These are phyloP conservation scores for Molossus alvarezi DNA, from an alignment of 2,797 vertebrate species.

Conservation along the genomic window DNA sequence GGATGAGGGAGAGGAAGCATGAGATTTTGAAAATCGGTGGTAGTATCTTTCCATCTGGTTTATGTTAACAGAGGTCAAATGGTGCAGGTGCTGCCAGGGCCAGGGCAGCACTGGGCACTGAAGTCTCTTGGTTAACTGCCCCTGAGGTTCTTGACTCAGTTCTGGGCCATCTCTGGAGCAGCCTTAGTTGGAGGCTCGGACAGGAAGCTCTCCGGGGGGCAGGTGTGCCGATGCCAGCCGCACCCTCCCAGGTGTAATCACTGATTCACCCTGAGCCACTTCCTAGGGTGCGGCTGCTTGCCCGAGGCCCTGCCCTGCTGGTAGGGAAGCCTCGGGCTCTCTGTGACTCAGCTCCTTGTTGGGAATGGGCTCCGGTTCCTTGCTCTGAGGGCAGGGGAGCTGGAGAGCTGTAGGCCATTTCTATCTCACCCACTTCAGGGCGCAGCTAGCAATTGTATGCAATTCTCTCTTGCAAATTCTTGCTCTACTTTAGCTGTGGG, in stretches of 20 bases:
- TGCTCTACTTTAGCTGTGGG: neutral
- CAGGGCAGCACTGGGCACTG: fast-evolving
- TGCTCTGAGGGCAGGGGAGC: neutral
- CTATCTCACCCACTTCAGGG: neutral
- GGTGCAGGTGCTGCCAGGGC: neutral
- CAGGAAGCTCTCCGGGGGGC: constrained; percentile 28
- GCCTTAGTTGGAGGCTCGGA: neutral
- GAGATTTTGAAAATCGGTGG: neutral
- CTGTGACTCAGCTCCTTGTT: neutral
- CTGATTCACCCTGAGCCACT: constrained; percentile 64
- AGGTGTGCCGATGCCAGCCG: neutral
- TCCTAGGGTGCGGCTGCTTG: constrained; percentile 29
- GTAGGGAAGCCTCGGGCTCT: neutral
- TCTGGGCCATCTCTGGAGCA: neutral
- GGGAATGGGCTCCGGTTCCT: neutral
- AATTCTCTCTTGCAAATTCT: neutral
- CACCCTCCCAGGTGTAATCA: constrained; percentile 50
- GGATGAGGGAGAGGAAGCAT: neutral
- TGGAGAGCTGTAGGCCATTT: too few species aligned
- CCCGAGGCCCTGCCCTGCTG: neutral
- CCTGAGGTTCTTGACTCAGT: neutral
- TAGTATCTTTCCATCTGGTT: neutral
- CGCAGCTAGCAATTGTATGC: fast-evolving
- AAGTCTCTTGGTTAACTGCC: neutral
- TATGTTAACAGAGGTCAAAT: neutral